phyloP scores from a whole-genome alignment of 2,113 vertebrate species.

The Pan troglodytes region DNA sequence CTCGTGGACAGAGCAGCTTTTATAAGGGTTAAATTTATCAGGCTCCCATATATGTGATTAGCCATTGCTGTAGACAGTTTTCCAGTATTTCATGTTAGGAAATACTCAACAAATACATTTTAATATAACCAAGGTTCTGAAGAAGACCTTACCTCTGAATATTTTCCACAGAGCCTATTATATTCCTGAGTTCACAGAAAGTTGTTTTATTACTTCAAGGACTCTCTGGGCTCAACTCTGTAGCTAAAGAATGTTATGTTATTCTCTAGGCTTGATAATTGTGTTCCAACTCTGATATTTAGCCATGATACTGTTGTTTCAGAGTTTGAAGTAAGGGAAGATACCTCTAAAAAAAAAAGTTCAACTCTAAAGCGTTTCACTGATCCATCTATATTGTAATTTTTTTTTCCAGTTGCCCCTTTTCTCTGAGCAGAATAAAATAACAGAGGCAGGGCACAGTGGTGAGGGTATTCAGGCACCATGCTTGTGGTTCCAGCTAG shows the following conservation, averaged over 20 bases:
- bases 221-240: not conserved
- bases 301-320: not conserved
- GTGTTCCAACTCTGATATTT: not conserved
- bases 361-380: not conserved
- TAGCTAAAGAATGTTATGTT: not conserved
- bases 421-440: not conserved
- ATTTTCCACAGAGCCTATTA: not conserved
- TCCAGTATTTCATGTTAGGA: not conserved
- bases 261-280: not conserved
- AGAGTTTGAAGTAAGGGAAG: not conserved
- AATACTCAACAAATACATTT: not conserved
- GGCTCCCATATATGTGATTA: not conserved
- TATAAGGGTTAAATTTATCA: not conserved
- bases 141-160: not conserved
- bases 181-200: not conserved
- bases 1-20: not conserved
- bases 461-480: not conserved
- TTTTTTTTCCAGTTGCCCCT: not conserved
- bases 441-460: not conserved
- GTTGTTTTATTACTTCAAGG: not conserved
- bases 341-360: not conserved
- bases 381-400: not conserved
- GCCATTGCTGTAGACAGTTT: not conserved
- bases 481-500: not conserved
- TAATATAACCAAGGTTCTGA: not conserved